These are phyloP conservation scores for Peromyscus eremicus DNA, from an alignment of 2,797 vertebrate genomes.

Conservation along the genomic window DNA sequence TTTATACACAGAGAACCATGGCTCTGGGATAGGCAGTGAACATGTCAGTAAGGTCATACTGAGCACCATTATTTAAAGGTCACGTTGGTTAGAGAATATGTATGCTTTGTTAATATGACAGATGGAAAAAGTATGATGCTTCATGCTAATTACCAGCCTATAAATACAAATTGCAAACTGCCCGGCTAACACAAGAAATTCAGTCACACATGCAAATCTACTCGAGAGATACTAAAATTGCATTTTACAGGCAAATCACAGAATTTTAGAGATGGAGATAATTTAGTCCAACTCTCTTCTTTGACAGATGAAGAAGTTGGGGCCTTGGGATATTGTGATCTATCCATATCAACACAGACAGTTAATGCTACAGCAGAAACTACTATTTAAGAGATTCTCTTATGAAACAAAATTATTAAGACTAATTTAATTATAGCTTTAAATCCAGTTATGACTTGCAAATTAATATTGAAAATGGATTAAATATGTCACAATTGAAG, in stretches of 20 bases:
- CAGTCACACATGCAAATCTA: slow-evolving; percentile 54
- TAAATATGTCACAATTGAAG: background rate
- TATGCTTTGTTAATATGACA: slow-evolving; percentile 58
- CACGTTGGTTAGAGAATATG: slow-evolving; percentile 52
- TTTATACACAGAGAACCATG: slow-evolving; percentile 56
- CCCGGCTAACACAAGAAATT: slow-evolving; percentile 56
- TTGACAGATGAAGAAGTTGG: slow-evolving; percentile 61
- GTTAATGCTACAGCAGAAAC: background rate
- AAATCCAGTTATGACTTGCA: slow-evolving; percentile 29
- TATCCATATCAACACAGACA: background rate
- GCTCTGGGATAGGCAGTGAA: slow-evolving; percentile 15
- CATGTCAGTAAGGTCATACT: slow-evolving; percentile 29
- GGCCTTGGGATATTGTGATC: slow-evolving; percentile 9
- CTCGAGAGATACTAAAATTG: slow-evolving; percentile 45
- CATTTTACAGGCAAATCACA: slow-evolving; percentile 58
- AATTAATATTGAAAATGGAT: slow-evolving; percentile 34
- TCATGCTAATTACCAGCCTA: slow-evolving; percentile 67
- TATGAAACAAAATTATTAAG: slow-evolving; percentile 31
- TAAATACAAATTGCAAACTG: slow-evolving; percentile 64
- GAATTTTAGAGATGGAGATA: slow-evolving; percentile 53
- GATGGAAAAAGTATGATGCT: slow-evolving; percentile 39
- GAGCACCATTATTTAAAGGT: slow-evolving; percentile 64
- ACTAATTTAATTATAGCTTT: slow-evolving; percentile 19
- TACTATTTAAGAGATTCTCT: slow-evolving; percentile 47
- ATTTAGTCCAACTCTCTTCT: slow-evolving; percentile 53